Evolutionary conservation across 2,113 vertebrate genomes (phyloP).

Genomic region (Platysternon megacephalum): DNA sequence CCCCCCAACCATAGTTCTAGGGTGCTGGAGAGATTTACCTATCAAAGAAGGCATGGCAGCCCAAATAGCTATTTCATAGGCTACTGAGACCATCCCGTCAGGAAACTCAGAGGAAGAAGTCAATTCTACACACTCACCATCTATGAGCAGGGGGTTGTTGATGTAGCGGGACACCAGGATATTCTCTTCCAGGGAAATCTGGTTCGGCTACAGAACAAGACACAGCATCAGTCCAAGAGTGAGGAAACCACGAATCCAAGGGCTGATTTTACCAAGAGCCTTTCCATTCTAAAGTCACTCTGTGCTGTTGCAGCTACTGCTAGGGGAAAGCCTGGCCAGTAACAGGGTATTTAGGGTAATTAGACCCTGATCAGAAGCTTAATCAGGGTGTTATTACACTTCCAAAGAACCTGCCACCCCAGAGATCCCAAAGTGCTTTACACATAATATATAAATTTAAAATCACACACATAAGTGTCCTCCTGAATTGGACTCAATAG

Average conservation of each 20-base stretch:
- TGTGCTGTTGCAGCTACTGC: neutral
- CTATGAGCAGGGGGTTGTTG: constrained; percentile 92
- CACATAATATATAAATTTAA: neutral
- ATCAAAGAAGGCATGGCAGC: neutral
- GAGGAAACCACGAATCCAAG: constrained; percentile 5
- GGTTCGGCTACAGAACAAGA: constrained; percentile 86
- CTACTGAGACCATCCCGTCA: neutral
- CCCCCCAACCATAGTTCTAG: neutral
- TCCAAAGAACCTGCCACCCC: neutral
- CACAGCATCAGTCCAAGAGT: constrained; percentile 50
- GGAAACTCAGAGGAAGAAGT: neutral
- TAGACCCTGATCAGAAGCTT: neutral
- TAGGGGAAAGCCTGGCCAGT: neutral
- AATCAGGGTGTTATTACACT: neutral
- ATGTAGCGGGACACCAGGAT: constrained; percentile 96
- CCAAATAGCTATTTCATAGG: neutral
- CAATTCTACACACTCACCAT: constrained; percentile 83
- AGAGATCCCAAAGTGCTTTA: neutral
- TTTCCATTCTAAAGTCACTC: neutral
- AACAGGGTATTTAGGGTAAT: neutral
- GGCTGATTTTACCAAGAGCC: neutral
- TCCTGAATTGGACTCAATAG: neutral
- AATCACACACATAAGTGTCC: neutral
- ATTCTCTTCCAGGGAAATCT: constrained; percentile 95
- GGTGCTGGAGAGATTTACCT: neutral